Evolutionary conservation across 2,797 vertebrate genomes (phyloP).

Genomic region (Naso thynnoides): DNA sequence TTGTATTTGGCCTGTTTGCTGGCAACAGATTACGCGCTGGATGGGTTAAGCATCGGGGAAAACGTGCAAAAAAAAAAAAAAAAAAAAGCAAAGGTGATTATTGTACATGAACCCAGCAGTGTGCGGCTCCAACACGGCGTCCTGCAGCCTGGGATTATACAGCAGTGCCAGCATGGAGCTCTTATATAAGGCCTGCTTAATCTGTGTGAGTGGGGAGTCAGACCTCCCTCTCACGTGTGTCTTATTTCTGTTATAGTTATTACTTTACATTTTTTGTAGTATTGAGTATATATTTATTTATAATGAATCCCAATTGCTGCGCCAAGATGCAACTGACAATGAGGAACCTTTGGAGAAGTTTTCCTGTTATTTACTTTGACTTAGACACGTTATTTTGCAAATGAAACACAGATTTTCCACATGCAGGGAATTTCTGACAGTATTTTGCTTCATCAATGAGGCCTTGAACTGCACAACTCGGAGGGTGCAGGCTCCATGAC

Average conservation of each 20-base stretch:
- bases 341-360: slow-evolving; percentile 1
- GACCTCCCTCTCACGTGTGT: slow-evolving; percentile 31
- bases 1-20: slow-evolving; percentile 39
- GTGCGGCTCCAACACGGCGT: slow-evolving; percentile 18
- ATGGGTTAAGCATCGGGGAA: slow-evolving; percentile 31
- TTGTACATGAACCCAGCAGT: slow-evolving; percentile 54
- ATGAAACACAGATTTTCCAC: background rate
- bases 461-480: background rate
- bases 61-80: slow-evolving; percentile 27
- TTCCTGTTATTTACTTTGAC: background rate
- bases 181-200: slow-evolving; percentile 76
- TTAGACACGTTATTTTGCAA: background rate
- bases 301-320: background rate
- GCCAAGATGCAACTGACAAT: background rate
- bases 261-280: slow-evolving; percentile 1
- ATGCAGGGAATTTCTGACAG: background rate
- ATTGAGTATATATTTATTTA: background rate
- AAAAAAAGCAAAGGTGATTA: slow-evolving; percentile 65
- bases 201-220: slow-evolving; percentile 56
- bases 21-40: slow-evolving; percentile 51
- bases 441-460: slow-evolving; percentile 5
- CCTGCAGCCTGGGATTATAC: slow-evolving; percentile 71
- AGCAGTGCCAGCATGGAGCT: slow-evolving; percentile 47
- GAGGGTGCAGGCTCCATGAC: slow-evolving; percentile 11
- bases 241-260: slow-evolving; percentile 25